Evolutionary conservation across 1,140 invertebrate species (phyloP).

Genomic region (Notospermus geniculatus): DNA sequence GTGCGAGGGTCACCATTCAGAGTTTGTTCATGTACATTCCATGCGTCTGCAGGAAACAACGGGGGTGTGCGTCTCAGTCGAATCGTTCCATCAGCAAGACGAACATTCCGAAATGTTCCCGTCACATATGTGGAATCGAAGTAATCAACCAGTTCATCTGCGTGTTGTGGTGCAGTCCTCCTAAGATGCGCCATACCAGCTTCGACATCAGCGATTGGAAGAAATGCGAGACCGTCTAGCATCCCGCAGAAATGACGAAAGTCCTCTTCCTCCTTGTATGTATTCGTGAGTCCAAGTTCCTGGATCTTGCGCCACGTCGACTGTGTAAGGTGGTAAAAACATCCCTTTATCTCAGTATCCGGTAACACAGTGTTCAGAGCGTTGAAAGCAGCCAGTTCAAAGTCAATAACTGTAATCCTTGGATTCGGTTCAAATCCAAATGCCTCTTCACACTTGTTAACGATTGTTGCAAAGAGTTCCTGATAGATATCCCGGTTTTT

Average conservation of each 20-base stretch:
- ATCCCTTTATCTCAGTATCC: slow-evolving; percentile 11
- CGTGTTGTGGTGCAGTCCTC: slow-evolving; percentile 10
- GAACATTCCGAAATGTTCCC: slow-evolving; percentile 6
- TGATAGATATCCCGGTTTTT: slow-evolving; percentile 8
- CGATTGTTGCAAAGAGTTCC: background rate
- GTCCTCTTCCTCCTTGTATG: slow-evolving; percentile 17
- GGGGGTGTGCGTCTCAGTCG: background rate
- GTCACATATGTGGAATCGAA: slow-evolving; percentile 18
- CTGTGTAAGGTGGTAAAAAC: slow-evolving; percentile 29
- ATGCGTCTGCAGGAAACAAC: slow-evolving; percentile 1
- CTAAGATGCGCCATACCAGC: slow-evolving; percentile 9
- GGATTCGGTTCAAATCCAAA: background rate
- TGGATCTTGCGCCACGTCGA: slow-evolving; percentile 23
- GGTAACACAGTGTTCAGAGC: background rate
- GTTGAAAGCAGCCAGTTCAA: background rate
- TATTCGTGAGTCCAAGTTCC: slow-evolving; percentile 14
- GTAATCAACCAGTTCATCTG: slow-evolving; percentile 12
- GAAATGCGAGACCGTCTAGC: slow-evolving; percentile 18
- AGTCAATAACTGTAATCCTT: background rate
- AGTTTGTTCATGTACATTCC: slow-evolving; percentile 19
- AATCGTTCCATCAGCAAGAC: slow-evolving; percentile 1
- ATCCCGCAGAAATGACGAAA: slow-evolving; percentile 20
- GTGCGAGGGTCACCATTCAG: slow-evolving; percentile 8
- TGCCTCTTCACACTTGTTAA: slow-evolving; percentile 1
- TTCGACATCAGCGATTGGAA: slow-evolving; percentile 14